Conservation (phyloP, 2,888 invertebrate genomes). For the Nomada ruficornis region DNA sequence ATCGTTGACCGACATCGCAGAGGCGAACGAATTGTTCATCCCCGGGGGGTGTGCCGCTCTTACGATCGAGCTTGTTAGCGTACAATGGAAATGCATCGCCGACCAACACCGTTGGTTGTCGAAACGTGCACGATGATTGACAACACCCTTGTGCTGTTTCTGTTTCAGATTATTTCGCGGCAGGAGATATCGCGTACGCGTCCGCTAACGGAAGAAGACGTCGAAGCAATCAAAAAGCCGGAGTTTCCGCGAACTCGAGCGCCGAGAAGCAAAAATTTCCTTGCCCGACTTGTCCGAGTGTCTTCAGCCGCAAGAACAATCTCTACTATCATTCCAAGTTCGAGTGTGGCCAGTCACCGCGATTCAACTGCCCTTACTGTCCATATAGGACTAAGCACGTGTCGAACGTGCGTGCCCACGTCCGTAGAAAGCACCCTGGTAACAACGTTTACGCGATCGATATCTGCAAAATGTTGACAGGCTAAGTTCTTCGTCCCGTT, state of each 20-base stretch:
- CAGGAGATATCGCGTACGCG: slow-evolving; percentile 14
- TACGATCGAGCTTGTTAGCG: neutral
- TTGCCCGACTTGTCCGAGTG: slow-evolving; percentile 76
- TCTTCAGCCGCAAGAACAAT: slow-evolving; percentile 78
- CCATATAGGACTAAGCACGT: slow-evolving; percentile 78
- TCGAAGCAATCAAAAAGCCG: neutral
- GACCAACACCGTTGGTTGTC: no score
- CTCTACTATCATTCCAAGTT: slow-evolving; percentile 78
- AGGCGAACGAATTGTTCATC: neutral
- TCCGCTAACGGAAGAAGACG: neutral
- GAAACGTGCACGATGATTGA: slow-evolving; percentile 33
- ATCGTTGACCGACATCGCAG: neutral
- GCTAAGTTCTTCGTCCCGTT: neutral
- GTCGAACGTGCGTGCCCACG: slow-evolving; percentile 79
- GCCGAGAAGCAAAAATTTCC: slow-evolving; percentile 59
- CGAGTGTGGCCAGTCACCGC: slow-evolving; percentile 81
- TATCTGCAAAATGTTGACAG: slow-evolving; percentile 65
- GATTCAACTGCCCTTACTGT: slow-evolving; percentile 82
- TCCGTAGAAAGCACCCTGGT: slow-evolving; percentile 76
- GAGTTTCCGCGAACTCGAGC: neutral
- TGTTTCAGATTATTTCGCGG: slow-evolving; percentile 62
- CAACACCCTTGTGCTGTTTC: slow-evolving; percentile 27
- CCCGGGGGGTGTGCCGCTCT: slow-evolving; percentile 2
- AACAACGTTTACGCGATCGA: slow-evolving; percentile 68
- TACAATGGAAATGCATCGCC: no score